Evolutionary conservation across 2,113 vertebrate genomes (phyloP), one percentile per base, ranked within the genome.

Genomic region (Istiophorus platypterus): DNA sequence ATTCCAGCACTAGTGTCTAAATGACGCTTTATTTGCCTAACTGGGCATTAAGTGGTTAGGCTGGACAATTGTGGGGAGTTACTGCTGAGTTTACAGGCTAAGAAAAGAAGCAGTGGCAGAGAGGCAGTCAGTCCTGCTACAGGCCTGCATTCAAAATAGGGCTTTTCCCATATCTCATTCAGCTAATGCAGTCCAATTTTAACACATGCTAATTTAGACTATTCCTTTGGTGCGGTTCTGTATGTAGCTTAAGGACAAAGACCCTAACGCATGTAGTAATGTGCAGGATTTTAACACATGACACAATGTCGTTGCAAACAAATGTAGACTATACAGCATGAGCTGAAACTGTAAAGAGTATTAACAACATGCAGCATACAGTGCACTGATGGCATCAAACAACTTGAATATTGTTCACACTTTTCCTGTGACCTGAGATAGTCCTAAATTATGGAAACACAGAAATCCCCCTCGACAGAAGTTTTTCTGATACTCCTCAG

Each of bases 341-440:
- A 59, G 56, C 2, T 41, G n/a, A 68, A 51, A 57, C 4, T 18
- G 10, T n/a, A n/a, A 52, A 20, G 31, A 75, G n/a, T 37, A 65
- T 20, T 49, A 57, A 41, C 39, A 58, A 73, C 81, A 76, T 78
- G 72, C 80, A 78, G 61, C 39, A 64, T 47, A 64, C 31, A 26
- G 66, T 57, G 29, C 29, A 47, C 0, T 13, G 63, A 73, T 54
- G 24, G 47, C 62, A 49, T 67, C 26, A 51, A 69, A 81, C 34
- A 77, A 58, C 69, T 51, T 52, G n/a, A 14, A 58, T 29, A 52
- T 51, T 20, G 29, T 72, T 76, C 72, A 11, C 11, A 13, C n/a
- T 51, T 80, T 62, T 61, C 37, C 4, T 78, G 73, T 69, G 26
- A 90, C 89, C 85, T 88, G 86, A 90, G 85, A 81, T 78, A 37